Conservation (phyloP, 2,113 vertebrate species). For the Orthonyx spaldingii region DNA sequence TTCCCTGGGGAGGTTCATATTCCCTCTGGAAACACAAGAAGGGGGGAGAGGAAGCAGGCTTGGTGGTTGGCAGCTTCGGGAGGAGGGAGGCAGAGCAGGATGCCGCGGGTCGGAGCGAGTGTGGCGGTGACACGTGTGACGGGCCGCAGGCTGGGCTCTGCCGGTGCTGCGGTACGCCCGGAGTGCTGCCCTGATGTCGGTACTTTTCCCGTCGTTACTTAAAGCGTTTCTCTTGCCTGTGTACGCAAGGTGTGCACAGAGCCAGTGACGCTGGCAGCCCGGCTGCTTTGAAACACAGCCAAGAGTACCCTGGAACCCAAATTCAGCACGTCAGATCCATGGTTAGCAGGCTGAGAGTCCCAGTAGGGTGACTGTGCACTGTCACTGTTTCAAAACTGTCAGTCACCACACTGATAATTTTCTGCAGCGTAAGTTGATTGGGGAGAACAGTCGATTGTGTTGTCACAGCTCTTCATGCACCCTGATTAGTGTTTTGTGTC, state of each 20-base stretch:
- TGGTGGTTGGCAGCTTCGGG: background rate
- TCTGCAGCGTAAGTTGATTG: background rate
- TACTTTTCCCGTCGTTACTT: rapidly evolving
- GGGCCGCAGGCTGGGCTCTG: background rate
- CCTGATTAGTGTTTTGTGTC: background rate
- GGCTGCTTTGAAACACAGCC: background rate
- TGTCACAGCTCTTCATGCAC: background rate
- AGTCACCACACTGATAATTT: background rate
- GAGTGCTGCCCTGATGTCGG: background rate
- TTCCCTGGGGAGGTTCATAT: rapidly evolving
- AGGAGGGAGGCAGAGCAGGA: background rate
- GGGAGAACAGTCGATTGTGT: background rate
- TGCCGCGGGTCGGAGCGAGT: background rate
- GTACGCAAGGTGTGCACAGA: background rate
- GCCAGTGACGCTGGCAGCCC: background rate
- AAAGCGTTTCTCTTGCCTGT: background rate
- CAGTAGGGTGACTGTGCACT: background rate
- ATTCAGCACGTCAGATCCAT: rapidly evolving
- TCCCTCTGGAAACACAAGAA: background rate
- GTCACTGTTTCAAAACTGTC: background rate
- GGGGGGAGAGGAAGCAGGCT: rapidly evolving
- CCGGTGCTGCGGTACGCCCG: background rate
- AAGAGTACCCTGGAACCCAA: background rate
- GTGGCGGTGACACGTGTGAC: background rate
- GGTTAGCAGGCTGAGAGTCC: background rate